phyloP scores from a whole-genome alignment of 2,113 vertebrate genomes.

The Pelodiscus sinensis region DNA sequence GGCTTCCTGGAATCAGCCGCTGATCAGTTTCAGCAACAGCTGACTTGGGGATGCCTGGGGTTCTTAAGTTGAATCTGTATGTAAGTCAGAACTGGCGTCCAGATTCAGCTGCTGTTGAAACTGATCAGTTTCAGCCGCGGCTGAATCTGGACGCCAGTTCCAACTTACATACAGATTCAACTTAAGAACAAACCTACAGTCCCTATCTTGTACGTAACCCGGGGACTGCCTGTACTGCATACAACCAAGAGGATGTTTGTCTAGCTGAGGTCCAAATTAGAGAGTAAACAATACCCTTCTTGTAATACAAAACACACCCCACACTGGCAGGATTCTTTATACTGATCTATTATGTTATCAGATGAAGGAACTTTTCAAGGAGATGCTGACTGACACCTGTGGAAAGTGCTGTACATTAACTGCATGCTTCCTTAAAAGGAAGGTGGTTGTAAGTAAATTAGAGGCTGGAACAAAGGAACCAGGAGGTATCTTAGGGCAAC shows the following conservation, averaged over 20 bases:
- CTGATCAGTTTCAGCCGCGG: too few species aligned
- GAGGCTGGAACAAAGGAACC: background rate
- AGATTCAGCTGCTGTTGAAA: too few species aligned
- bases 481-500: background rate
- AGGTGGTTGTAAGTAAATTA: background rate
- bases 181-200: too few species aligned
- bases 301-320: background rate
- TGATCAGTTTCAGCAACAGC: too few species aligned
- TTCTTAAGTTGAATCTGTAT: too few species aligned
- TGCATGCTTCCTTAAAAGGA: background rate
- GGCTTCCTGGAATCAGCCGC: too few species aligned
- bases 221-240: too few species aligned
- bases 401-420: background rate
- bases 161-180: too few species aligned
- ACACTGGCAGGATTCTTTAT: background rate
- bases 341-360: background rate
- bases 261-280: background rate
- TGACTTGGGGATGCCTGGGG: too few species aligned
- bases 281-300: background rate
- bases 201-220: too few species aligned
- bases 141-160: too few species aligned
- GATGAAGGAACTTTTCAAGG: background rate
- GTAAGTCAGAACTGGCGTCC: too few species aligned
- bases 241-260: background rate
- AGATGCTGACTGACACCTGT: background rate